Evolutionary conservation across 2,113 vertebrate species (phyloP).

Genomic region (Oncorhynchus kisutch): DNA sequence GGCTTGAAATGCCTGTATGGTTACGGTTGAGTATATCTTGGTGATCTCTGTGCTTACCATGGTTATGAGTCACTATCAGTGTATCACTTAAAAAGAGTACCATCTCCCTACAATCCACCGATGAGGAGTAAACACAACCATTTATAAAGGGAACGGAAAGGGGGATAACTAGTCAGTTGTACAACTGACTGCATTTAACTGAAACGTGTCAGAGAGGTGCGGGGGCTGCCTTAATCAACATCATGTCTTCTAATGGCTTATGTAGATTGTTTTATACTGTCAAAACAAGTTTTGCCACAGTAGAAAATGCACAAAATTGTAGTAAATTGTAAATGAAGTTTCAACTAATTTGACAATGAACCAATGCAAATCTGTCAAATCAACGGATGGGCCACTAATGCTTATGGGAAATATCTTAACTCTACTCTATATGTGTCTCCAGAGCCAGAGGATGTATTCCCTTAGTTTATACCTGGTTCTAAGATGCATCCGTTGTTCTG

Average conservation of each 20-base stretch:
- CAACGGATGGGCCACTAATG: conserved; percentile 21
- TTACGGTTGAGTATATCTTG: neutral
- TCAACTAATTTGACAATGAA: conserved; percentile 13
- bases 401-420: conserved; percentile 14
- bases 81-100: neutral
- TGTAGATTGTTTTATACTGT: neutral
- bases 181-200: too few species aligned
- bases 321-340: conserved; percentile 1
- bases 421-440: too few species aligned
- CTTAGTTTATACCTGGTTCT: too few species aligned
- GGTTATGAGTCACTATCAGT: neutral
- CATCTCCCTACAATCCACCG: neutral
- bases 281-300: neutral
- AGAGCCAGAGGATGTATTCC: too few species aligned
- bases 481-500: too few species aligned
- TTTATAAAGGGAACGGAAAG: neutral
- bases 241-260: too few species aligned
- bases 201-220: too few species aligned
- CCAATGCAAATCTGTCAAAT: conserved; percentile 14
- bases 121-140: neutral
- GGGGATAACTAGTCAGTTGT: too few species aligned
- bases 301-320: neutral
- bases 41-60: neutral
- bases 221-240: too few species aligned
- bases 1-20: neutral